phyloP scores from a whole-genome alignment of 1,140 invertebrate genomes.

The Steinernema feltiae region DNA sequence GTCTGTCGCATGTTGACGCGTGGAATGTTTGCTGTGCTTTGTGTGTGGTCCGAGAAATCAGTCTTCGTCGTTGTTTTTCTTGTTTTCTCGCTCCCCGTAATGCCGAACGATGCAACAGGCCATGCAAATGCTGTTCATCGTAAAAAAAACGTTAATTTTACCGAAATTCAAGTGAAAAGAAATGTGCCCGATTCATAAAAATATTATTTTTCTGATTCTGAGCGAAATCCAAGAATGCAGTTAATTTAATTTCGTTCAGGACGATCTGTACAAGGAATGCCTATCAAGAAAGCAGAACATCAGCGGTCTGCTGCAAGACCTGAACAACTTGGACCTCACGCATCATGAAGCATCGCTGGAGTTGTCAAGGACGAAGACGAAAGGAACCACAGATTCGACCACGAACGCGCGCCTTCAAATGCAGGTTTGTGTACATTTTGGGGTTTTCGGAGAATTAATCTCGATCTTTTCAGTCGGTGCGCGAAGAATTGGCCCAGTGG shows the following conservation, averaged over 20 bases:
- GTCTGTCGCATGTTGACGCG: too few relatives aligned
- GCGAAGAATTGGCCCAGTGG: conserved; percentile 3
- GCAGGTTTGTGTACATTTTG: background rate
- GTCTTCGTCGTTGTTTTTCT: too few relatives aligned
- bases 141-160: too few relatives aligned
- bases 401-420: background rate
- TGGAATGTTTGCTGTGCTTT: too few relatives aligned
- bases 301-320: background rate
- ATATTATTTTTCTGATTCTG: too few relatives aligned
- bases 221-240: too few relatives aligned
- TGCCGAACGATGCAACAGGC: too few relatives aligned
- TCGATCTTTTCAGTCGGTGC: background rate
- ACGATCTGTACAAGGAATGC: background rate
- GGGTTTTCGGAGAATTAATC: background rate
- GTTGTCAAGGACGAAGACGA: background rate
- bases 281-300: background rate
- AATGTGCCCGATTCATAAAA: too few relatives aligned
- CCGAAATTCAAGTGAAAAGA: too few relatives aligned
- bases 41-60: background rate
- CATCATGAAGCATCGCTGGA: background rate
- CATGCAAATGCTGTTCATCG: too few relatives aligned
- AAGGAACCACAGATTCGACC: background rate
- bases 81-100: too few relatives aligned
- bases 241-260: too few relatives aligned
- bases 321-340: background rate